Percentiles rank a stretch among this genome's conserved stretches.
Conservation (phyloP, 2,797 vertebrate genomes). For the Spinus olivaceus region DNA sequence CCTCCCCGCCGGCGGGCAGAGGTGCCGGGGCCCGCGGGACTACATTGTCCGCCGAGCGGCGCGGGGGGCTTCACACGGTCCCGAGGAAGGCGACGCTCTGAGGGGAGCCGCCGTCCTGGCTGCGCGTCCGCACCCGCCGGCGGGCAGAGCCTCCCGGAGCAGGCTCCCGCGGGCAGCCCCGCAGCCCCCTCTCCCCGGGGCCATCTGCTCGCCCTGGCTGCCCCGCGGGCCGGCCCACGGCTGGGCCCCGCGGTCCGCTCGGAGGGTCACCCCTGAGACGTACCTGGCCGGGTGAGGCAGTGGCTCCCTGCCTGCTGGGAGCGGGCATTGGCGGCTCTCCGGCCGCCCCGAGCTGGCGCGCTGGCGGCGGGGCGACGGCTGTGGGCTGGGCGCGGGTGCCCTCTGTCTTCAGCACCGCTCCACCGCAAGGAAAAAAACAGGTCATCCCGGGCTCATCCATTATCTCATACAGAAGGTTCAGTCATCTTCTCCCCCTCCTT, state of each 20-base stretch:
- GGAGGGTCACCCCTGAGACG: slow-evolving; percentile 27
- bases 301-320: slow-evolving; percentile 70
- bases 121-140: neutral
- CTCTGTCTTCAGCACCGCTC: slow-evolving; percentile 86
- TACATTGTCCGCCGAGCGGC: neutral
- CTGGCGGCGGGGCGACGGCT: slow-evolving; percentile 63
- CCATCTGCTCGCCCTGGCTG: neutral
- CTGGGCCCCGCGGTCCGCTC: neutral
- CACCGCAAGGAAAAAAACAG: slow-evolving; percentile 86
- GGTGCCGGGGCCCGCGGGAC: neutral
- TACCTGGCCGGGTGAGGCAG: slow-evolving; percentile 83
- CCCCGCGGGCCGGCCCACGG: neutral
- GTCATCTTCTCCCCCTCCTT: slow-evolving; percentile 29
- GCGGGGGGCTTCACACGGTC: neutral
- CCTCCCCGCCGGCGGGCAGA: neutral
- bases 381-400: slow-evolving; percentile 84
- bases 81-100: neutral
- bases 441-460: slow-evolving; percentile 81
- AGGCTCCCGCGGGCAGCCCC: neutral
- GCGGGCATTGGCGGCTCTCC: slow-evolving; percentile 68
- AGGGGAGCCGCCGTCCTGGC: neutral
- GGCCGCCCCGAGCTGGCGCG: slow-evolving; percentile 77
- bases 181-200: neutral
- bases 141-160: neutral
- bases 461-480: slow-evolving; percentile 65